These are phyloP conservation scores for Chiloscyllium plagiosum DNA, from an alignment of 2,113 vertebrate genomes.

Conservation along the genomic window DNA sequence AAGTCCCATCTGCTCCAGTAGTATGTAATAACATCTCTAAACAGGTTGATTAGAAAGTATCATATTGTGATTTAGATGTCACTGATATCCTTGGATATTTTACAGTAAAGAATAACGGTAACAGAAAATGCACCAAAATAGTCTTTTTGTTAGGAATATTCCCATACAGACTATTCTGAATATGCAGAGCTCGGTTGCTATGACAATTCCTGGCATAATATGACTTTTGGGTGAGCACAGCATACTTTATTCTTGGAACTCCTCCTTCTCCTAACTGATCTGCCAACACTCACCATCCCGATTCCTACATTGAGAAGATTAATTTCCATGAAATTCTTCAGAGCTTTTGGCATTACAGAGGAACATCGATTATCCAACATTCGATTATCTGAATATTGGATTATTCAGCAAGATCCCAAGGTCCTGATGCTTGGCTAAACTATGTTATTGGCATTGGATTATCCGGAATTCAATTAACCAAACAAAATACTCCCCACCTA, in stretches of 20 bases:
- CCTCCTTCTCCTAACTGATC: background rate
- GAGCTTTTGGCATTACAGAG: background rate
- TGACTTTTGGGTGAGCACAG: background rate
- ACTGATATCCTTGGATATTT: background rate
- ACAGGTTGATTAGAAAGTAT: too few relatives aligned
- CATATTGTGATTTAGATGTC: background rate
- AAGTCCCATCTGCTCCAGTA: too few relatives aligned
- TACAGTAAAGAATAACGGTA: background rate
- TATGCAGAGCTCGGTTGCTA: background rate
- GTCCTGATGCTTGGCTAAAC: too few relatives aligned
- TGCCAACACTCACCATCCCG: background rate
- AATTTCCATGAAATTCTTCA: background rate
- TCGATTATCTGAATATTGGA: too few relatives aligned
- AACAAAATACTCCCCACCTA: too few relatives aligned
- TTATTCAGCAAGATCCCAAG: too few relatives aligned
- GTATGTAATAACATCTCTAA: too few relatives aligned
- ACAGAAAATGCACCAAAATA: background rate
- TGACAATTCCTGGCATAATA: background rate
- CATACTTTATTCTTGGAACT: background rate
- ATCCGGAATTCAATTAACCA: too few relatives aligned
- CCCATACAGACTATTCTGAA: background rate
- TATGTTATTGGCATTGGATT: too few relatives aligned
- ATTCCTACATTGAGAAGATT: background rate
- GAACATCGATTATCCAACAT: too few relatives aligned
- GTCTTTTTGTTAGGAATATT: background rate